These are phyloP conservation scores for Columba livia DNA, from an alignment of 2,113 vertebrate species.

Conservation along the genomic window DNA sequence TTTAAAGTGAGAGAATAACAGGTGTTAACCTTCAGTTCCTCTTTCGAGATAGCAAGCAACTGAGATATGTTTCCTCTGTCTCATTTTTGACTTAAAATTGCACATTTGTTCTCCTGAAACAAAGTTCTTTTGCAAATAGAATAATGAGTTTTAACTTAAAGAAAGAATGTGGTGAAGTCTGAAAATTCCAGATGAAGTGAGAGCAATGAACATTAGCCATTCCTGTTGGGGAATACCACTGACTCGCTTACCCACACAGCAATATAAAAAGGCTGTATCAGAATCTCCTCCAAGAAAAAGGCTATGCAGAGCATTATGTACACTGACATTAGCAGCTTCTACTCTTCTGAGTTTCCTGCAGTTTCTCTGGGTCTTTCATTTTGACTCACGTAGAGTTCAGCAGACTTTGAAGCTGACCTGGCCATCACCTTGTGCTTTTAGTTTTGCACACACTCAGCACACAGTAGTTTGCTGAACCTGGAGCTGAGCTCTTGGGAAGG, in stretches of 20 bases:
- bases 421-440: background rate
- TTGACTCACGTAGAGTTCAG: background rate
- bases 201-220: background rate
- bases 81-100: background rate
- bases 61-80: background rate
- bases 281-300: background rate
- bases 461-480: background rate
- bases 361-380: background rate
- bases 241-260: background rate
- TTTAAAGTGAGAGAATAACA: background rate
- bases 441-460: rapidly evolving
- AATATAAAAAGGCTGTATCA: background rate
- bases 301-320: rapidly evolving
- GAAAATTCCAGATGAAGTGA: background rate
- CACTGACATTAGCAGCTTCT: rapidly evolving
- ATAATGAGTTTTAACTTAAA: background rate
- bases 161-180: background rate
- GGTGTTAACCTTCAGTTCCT: slow-evolving; percentile 26
- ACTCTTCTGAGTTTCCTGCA: background rate
- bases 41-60: background rate
- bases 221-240: background rate
- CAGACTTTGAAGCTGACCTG: background rate
- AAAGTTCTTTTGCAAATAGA: background rate
- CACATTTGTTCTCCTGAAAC: background rate
- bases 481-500: background rate